Evolutionary conservation across 2,113 vertebrate species (phyloP).

Genomic region (Boulengeromyrus knoepffleri): DNA sequence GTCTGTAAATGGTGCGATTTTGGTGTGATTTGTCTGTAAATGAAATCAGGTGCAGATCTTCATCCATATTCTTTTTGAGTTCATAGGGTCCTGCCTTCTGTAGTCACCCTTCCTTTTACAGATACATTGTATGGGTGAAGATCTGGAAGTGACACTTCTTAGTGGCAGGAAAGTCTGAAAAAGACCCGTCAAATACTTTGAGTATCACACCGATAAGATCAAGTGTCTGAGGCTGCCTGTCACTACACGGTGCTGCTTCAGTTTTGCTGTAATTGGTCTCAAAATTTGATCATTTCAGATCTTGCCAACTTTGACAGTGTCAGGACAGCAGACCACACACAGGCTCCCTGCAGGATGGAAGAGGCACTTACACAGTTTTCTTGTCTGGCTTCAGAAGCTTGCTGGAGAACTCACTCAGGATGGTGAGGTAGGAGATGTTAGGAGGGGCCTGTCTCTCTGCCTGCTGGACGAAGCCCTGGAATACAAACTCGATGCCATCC

Average conservation of each 20-base stretch:
- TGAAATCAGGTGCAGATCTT: not conserved
- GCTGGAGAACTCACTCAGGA: conserved; percentile 83
- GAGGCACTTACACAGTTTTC: conserved; percentile 74
- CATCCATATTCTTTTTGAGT: not conserved
- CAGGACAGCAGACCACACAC: not conserved
- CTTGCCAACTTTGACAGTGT: not conserved
- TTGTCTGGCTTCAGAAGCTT: conserved; percentile 86
- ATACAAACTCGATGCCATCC: conserved; percentile 82
- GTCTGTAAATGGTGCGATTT: not conserved
- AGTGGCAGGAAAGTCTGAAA: not conserved
- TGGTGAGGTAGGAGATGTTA: conserved; percentile 72
- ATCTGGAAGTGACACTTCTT: not conserved
- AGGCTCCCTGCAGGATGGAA: not conserved
- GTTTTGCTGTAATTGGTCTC: not conserved
- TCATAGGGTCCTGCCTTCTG: not conserved
- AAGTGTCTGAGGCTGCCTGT: not conserved
- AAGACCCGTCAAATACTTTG: not conserved
- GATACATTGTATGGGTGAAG: not conserved
- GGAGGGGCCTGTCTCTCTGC: conserved; percentile 54
- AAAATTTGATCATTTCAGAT: not conserved
- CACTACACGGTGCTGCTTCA: not conserved
- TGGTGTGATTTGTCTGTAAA: not conserved
- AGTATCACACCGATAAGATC: not conserved
- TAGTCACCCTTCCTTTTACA: not conserved
- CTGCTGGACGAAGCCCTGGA: conserved; percentile 60